A percentile compares a stretch with the other conserved stretches of the same genome.
Conservation (phyloP, 2,797 vertebrate genomes). For the Danio kyathit region DNA sequence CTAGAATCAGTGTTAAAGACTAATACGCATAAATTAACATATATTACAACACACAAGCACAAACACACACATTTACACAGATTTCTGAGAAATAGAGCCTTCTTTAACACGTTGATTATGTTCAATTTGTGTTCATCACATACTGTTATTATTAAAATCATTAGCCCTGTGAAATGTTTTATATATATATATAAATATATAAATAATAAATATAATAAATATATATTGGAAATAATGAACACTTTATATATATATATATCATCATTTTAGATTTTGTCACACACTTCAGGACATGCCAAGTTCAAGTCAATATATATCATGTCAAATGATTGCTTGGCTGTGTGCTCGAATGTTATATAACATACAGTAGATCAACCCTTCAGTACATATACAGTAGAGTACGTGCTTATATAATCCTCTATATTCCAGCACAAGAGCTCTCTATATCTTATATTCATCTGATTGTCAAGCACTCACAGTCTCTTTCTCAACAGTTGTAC, state of each 20-base stretch:
- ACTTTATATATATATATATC: not conserved
- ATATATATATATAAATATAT: no score
- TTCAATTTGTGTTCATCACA: no score
- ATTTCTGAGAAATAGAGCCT: not conserved
- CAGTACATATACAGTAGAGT: not conserved
- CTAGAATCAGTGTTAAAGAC: no score
- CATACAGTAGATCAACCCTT: conserved; percentile 60
- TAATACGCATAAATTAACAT: not conserved
- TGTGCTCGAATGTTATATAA: conserved; percentile 55
- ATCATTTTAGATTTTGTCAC: not conserved
- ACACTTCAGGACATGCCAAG: not conserved
- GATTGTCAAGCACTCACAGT: conserved; percentile 5
- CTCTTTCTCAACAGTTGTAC: no score
- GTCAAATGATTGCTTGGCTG: not conserved
- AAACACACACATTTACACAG: conserved; percentile 4
- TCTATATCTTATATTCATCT: not conserved
- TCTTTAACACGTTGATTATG: no score
- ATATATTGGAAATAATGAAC: no score
- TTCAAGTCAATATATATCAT: not conserved
- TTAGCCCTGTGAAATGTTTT: no score
- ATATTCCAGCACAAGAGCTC: not conserved
- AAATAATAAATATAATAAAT: no score
- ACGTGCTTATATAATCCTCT: conserved; percentile 10
- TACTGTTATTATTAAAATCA: no score
- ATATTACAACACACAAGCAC: not conserved